Evolutionary conservation across 2,113 vertebrate genomes (phyloP).

Genomic region (Silurus asotus): DNA sequence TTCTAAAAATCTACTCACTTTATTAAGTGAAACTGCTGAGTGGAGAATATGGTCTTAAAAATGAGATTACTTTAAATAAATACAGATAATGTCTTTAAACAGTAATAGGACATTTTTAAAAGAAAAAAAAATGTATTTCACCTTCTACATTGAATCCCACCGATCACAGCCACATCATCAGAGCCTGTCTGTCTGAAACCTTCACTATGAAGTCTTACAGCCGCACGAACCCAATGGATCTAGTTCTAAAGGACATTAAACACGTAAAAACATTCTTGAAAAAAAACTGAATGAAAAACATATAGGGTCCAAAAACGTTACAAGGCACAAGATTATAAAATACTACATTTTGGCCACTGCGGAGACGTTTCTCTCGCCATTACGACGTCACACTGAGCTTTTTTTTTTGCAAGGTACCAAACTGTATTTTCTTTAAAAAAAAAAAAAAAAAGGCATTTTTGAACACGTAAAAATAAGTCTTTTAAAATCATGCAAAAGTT

Average conservation of each 20-base stretch:
- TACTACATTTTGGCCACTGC: constrained; percentile 24
- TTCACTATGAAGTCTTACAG: not conserved
- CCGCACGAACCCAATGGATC: not conserved
- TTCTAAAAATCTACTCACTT: constrained; percentile 75
- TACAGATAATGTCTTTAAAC: constrained; percentile 85
- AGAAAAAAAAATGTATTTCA: constrained; percentile 65
- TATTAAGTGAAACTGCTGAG: constrained; percentile 88
- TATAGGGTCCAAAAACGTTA: constrained; percentile 21
- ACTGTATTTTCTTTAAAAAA: not conserved
- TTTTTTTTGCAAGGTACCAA: constrained; percentile 29
- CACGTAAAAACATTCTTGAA: constrained; percentile 1
- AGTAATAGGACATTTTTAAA: constrained; percentile 73
- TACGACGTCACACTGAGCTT: not conserved
- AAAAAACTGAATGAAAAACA: constrained; percentile 13
- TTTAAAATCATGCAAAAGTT: constrained; percentile 44
- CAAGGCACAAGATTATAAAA: constrained; percentile 43
- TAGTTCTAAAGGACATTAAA: constrained; percentile 24
- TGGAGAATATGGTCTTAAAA: constrained; percentile 73
- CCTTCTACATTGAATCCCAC: constrained; percentile 24
- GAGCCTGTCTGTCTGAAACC: constrained; percentile 8
- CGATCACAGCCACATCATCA: not conserved
- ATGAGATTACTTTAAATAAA: constrained; percentile 70
- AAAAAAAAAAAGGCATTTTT: not conserved
- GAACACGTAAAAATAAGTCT: constrained; percentile 23
- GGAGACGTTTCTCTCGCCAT: constrained; percentile 4